Conservation (phyloP, 2,113 vertebrate genomes). For the Spheniscus mendiculus region DNA sequence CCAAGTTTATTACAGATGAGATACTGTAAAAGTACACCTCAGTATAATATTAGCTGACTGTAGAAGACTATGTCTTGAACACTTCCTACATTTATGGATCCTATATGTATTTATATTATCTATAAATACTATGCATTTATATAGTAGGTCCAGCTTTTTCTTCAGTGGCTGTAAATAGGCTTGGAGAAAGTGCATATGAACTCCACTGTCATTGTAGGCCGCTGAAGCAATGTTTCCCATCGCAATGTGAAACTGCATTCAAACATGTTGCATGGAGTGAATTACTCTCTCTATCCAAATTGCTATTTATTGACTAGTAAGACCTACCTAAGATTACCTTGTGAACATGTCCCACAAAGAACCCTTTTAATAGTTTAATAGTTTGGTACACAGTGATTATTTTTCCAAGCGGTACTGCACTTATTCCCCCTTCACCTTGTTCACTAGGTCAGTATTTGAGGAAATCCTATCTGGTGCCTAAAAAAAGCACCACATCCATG, state of each 20-base stretch:
- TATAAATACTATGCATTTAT: not conserved
- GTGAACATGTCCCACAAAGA: not conserved
- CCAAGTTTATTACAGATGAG: not conserved
- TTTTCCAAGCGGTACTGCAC: not conserved
- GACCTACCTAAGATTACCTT: not conserved
- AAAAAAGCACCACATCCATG: not conserved
- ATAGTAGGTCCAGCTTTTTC: not conserved
- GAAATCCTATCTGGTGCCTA: not conserved
- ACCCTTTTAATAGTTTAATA: not conserved
- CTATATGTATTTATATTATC: too few species aligned
- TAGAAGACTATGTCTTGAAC: not conserved
- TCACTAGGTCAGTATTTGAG: not conserved
- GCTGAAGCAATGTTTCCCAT: not conserved
- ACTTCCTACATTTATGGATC: not conserved
- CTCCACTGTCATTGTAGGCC: not conserved
- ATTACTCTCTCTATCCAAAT: not conserved
- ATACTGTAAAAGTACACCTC: not conserved
- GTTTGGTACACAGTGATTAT: not conserved
- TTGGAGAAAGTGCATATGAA: not conserved
- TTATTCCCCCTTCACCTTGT: not conserved
- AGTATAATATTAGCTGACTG: not conserved
- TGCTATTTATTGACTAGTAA: not conserved
- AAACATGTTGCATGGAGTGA: not conserved
- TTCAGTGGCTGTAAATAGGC: not conserved
- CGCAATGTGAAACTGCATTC: not conserved